Conservation (phyloP, 2,888 invertebrate genomes). For the Drosophila mayaguana region DNA sequence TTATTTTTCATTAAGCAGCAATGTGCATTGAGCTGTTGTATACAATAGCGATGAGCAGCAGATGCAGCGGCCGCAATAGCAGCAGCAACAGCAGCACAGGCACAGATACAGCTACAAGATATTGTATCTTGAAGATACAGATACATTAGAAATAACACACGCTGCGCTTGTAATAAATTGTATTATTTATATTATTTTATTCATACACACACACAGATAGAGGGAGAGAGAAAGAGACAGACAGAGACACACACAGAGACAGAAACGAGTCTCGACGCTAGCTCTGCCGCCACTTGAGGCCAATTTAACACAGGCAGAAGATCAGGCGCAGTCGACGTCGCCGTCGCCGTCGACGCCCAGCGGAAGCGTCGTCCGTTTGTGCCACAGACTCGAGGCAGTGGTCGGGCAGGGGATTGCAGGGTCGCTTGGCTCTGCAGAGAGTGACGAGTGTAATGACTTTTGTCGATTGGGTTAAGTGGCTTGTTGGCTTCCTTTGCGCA, state of each 20-base stretch:
- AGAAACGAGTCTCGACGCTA: constrained; percentile 13
- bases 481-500: constrained; percentile 79
- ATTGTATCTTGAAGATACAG: constrained; percentile 22
- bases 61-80: constrained; percentile 51
- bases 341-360: constrained; percentile 50
- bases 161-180: constrained; percentile 72
- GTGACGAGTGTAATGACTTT: constrained; percentile 84
- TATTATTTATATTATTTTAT: constrained; percentile 82
- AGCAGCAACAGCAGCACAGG: constrained; percentile 3
- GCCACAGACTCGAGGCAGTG: constrained; percentile 31
- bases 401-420: constrained; percentile 6
- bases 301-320: constrained; percentile 64
- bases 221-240: background rate
- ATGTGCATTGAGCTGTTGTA: constrained; percentile 49
- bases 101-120: constrained; percentile 18
- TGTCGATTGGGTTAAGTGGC: constrained; percentile 84
- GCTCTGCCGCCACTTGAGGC: constrained; percentile 61
- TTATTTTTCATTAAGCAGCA: constrained; percentile 68
- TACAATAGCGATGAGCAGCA: constrained; percentile 47
- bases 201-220: constrained; percentile 29
- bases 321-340: constrained; percentile 46
- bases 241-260: background rate
- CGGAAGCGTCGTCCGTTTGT: constrained; percentile 70
- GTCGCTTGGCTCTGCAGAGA: constrained; percentile 39
- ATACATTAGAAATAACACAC: constrained; percentile 52